Evolutionary conservation across 2,797 vertebrate genomes (phyloP).

Genomic region (Falco biarmicus): DNA sequence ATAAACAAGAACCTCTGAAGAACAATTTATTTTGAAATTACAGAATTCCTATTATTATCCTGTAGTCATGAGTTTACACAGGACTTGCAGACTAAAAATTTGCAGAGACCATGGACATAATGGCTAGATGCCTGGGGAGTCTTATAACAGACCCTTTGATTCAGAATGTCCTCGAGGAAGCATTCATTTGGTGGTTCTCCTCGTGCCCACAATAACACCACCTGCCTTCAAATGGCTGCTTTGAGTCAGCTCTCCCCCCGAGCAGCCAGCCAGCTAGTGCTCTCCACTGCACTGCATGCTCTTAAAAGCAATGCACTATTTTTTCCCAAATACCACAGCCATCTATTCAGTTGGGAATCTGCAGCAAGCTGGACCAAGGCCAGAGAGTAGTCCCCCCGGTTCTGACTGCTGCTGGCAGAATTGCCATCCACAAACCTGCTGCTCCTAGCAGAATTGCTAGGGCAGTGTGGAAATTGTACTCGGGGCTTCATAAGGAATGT

Average conservation of each 20-base stretch:
- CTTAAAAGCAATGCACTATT: background rate
- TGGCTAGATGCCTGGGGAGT: background rate
- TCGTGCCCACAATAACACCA: constrained; percentile 45
- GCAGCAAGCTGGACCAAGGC: background rate
- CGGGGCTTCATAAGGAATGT: background rate
- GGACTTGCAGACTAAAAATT: constrained; percentile 1
- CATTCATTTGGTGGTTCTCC: constrained; percentile 32
- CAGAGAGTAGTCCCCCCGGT: background rate
- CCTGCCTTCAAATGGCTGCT: constrained; percentile 54
- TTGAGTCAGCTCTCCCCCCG: constrained; percentile 7
- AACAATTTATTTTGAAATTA: background rate
- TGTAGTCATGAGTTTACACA: background rate
- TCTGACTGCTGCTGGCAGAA: background rate
- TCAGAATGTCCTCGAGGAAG: background rate
- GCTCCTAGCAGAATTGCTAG: background rate
- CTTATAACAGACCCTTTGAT: constrained; percentile 34
- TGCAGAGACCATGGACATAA: background rate
- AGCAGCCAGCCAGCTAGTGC: background rate
- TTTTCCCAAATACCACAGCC: constrained; percentile 33
- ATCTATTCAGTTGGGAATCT: constrained; percentile 16
- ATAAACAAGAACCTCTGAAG: background rate
- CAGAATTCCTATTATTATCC: background rate
- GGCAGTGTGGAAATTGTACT: background rate
- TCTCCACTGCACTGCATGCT: background rate
- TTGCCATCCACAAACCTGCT: background rate